Conservation (phyloP, 2,797 vertebrate genomes). For the Acrocephalus scirpaceus region DNA sequence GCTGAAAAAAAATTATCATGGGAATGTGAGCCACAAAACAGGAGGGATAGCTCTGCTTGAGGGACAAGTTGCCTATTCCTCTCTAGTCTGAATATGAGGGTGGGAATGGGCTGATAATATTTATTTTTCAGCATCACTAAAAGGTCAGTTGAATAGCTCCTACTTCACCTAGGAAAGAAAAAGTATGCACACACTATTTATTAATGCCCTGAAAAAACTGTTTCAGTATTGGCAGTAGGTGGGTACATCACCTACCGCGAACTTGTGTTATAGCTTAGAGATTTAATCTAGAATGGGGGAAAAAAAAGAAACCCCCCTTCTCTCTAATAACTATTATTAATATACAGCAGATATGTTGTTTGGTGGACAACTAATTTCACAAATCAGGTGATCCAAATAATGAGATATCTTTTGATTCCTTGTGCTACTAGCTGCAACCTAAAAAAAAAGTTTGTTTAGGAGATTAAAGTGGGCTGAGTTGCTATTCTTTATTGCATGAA, state of each 20-base stretch:
- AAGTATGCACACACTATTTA: not conserved
- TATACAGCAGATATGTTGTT: not conserved
- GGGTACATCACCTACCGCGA: not conserved
- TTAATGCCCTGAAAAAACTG: not conserved
- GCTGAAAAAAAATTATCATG: not conserved
- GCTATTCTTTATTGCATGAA: not conserved
- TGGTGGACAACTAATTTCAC: not conserved
- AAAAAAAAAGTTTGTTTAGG: not conserved
- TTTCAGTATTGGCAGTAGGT: not conserved
- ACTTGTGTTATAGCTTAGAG: not conserved
- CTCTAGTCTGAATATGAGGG: not conserved
- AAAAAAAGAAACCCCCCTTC: not conserved
- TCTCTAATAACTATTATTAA: not conserved
- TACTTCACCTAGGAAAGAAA: not conserved
- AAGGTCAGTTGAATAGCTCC: not conserved
- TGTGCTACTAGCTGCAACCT: not conserved
- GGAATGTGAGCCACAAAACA: not conserved
- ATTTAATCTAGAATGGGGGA: not conserved
- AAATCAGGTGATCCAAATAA: not conserved
- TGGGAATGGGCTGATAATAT: not conserved
- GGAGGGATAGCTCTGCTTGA: not conserved
- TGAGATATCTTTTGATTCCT: not conserved
- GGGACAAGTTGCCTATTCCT: not conserved
- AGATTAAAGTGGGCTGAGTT: not conserved
- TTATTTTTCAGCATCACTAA: not conserved